Evolutionary conservation across 2,797 vertebrate species (phyloP), one percentile per base, ranked within the genome.

Genomic region (Threskiornis aethiopicus): DNA sequence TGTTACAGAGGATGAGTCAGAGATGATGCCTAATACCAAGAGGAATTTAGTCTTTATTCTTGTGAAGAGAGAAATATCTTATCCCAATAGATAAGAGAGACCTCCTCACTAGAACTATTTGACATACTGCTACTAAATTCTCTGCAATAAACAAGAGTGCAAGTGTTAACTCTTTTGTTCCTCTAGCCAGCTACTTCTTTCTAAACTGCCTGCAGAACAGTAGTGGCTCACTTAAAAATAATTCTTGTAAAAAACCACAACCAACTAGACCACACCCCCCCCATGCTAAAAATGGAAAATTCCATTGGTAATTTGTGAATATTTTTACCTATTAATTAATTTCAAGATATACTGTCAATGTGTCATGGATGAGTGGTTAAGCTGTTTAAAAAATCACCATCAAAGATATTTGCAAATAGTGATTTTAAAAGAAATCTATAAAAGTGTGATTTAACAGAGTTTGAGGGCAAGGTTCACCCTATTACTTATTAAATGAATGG

Each of bases 191-290:
- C 8, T 70, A 16, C 7, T 51, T 58, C 16, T 84, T 64, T 87
- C 39, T 46, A 35, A 89, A 41, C 2, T 58, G 17, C 7, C 21
- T 25, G 14, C 1, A 11, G 25, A 94, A 52, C 0, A 31, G 9
- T 10, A 65, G 20, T 12, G 10, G 5, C 12, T 72, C 51, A 41
- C 10, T 76, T 59, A 44, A 73, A 92, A 92, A 62, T 4, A 15
- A 2, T 55, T 79, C 7, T 73, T 69, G 28, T 37, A 24, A 46
- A 72, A 78, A 55, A 16, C 0, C 0, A 0, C 22, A 75, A 18
- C 1, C 5, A 83, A 54, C 3, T 14, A 64, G 76, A 42, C 7
- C 61, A 29, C 4, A 1, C 5, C 1, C 10, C 1, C 9, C 1
- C 9, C 8, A 6, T 18, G 2, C 41, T 82, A 64, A 76, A 84